phyloP scores from a whole-genome alignment of 1,140 invertebrate species.

The Drosophila yakuba region DNA sequence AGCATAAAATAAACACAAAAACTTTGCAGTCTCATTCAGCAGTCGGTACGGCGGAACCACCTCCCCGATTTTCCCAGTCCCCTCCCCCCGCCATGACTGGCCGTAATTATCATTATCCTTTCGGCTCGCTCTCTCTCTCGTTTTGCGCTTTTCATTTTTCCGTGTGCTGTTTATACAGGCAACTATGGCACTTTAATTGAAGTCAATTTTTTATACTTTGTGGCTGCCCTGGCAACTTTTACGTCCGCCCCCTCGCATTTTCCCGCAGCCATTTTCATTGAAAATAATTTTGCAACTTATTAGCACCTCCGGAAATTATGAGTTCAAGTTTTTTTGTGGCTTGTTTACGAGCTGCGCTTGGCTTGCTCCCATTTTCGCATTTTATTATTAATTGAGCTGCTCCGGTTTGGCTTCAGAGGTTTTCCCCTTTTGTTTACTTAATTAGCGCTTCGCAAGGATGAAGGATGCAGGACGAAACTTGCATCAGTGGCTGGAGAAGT shows the following conservation, averaged over 20 bases:
- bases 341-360: slow-evolving; percentile 66
- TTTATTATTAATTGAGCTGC: slow-evolving; percentile 77
- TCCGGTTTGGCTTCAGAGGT: slow-evolving; percentile 44
- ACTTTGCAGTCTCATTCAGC: slow-evolving; percentile 74
- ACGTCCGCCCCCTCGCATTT: background rate
- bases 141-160: slow-evolving; percentile 76
- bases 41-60: slow-evolving; percentile 28
- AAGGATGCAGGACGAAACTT: slow-evolving; percentile 25
- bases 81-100: slow-evolving; percentile 8
- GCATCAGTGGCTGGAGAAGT: slow-evolving; percentile 17
- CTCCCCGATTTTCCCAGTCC: background rate
- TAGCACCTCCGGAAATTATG: slow-evolving; percentile 83
- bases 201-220: slow-evolving; percentile 78
- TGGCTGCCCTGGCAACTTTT: slow-evolving; percentile 49
- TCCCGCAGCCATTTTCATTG: slow-evolving; percentile 62
- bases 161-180: slow-evolving; percentile 70
- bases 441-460: slow-evolving; percentile 56
- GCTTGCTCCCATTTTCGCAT: slow-evolving; percentile 39
- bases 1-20: slow-evolving; percentile 79
- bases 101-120: slow-evolving; percentile 80
- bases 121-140: slow-evolving; percentile 22
- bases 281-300: slow-evolving; percentile 82
- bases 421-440: slow-evolving; percentile 70
- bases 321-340: slow-evolving; percentile 71
- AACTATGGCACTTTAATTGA: slow-evolving; percentile 82